These are phyloP conservation scores for Microplitis manilae DNA, from an alignment of 2,888 invertebrate species.

Conservation along the genomic window DNA sequence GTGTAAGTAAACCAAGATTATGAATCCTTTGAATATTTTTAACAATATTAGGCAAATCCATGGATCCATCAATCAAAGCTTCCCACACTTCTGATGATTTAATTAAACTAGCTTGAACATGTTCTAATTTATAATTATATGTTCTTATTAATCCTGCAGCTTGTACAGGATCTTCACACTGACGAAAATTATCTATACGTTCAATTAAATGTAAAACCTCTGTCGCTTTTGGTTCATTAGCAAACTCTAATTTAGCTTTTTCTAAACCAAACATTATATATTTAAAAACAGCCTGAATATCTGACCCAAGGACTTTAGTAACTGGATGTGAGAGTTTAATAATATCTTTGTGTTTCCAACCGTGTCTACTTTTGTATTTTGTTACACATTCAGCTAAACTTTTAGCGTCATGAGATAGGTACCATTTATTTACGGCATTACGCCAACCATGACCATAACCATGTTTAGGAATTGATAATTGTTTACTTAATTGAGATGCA, in stretches of 20 bases:
- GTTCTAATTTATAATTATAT: slow-evolving; percentile 77
- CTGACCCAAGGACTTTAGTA: slow-evolving; percentile 47
- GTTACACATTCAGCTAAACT: slow-evolving; percentile 78
- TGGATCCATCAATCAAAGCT: slow-evolving; percentile 73
- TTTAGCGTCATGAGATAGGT: slow-evolving; percentile 75
- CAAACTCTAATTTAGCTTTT: slow-evolving; percentile 71
- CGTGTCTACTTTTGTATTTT: slow-evolving; percentile 77
- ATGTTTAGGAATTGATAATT: slow-evolving; percentile 64
- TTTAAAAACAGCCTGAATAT: slow-evolving; percentile 59
- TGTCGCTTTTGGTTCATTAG: slow-evolving; percentile 69
- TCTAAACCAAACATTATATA: slow-evolving; percentile 75
- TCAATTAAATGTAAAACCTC: slow-evolving; percentile 63
- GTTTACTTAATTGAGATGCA: slow-evolving; percentile 71
- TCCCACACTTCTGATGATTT: slow-evolving; percentile 78
- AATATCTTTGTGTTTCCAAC: slow-evolving; percentile 83
- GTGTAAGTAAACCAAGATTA: slow-evolving; percentile 76
- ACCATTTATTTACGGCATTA: slow-evolving; percentile 78
- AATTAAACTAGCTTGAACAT: slow-evolving; percentile 79
- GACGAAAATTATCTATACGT: slow-evolving; percentile 62
- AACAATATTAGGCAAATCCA: slow-evolving; percentile 74
- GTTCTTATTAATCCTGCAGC: slow-evolving; percentile 74
- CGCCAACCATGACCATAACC: slow-evolving; percentile 79
- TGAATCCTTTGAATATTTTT: slow-evolving; percentile 76
- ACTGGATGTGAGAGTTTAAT: slow-evolving; percentile 77
- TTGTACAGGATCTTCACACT: slow-evolving; percentile 71